Percentiles rank a stretch among this genome's conserved stretches.
phyloP scores from a whole-genome alignment of 2,113 vertebrate species.

The pig (Sus scrofa) region T2T-Sscrofa CM000826.6:138682501-138683000 shows the following conservation, averaged over 20 bases:
- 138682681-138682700: constrained; percentile 88
- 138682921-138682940: constrained; percentile 23
- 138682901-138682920: not conserved
- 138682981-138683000: not conserved
- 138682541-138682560: constrained; percentile 88
- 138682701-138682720: constrained; percentile 85
- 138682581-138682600: constrained; percentile 88
- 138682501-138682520: constrained; percentile 80
- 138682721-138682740: constrained; percentile 87
- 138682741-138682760: constrained; percentile 86
- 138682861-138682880: constrained; percentile 67
- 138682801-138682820: constrained; percentile 81
- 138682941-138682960: constrained; percentile 63
- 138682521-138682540: constrained; percentile 88
- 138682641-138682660: constrained; percentile 88
- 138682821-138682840: constrained; percentile 71
- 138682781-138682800: constrained; percentile 83
- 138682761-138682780: constrained; percentile 88
- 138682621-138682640: constrained; percentile 89
- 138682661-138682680: constrained; percentile 83
- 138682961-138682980: constrained; percentile 41
- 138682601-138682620: constrained; percentile 87
- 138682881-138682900: constrained; percentile 58
- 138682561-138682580: constrained; percentile 88
- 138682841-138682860: constrained; percentile 77